These are phyloP conservation scores for Microctenopoma steveboyesi DNA, from an alignment of 2,797 vertebrate species.

Conservation along the genomic window DNA sequence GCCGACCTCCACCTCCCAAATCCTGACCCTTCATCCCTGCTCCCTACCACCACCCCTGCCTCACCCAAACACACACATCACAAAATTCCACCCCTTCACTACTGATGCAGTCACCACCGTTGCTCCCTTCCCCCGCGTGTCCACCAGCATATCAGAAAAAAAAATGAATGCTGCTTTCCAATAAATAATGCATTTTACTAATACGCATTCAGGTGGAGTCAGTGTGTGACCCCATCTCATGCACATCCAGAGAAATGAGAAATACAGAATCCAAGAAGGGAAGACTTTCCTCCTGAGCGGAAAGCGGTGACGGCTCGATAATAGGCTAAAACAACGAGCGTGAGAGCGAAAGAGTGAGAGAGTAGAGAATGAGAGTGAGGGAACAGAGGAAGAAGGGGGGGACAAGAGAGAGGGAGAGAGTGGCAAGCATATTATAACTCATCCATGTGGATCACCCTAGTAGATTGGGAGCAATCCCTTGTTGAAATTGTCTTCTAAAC, in stretches of 20 bases:
- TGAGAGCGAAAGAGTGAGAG: slow-evolving; percentile 69
- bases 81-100: slow-evolving; percentile 65
- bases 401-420: slow-evolving; percentile 78
- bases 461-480: slow-evolving; percentile 85
- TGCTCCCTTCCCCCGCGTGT: slow-evolving; percentile 71
- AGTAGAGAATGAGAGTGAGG: slow-evolving; percentile 65
- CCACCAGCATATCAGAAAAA: slow-evolving; percentile 65
- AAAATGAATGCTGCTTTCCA: slow-evolving; percentile 77
- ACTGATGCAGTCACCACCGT: slow-evolving; percentile 58
- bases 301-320: slow-evolving; percentile 84
- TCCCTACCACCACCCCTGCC: slow-evolving; percentile 23
- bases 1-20: slow-evolving; percentile 74
- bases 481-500: slow-evolving; percentile 86
- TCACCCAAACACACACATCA: slow-evolving; percentile 61
- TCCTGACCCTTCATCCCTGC: slow-evolving; percentile 75
- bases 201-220: slow-evolving; percentile 82
- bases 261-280: slow-evolving; percentile 67
- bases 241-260: slow-evolving; percentile 61
- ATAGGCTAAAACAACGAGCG: slow-evolving; percentile 87
- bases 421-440: slow-evolving; percentile 88
- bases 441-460: slow-evolving; percentile 85
- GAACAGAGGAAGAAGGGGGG: slow-evolving; percentile 68
- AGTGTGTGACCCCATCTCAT: slow-evolving; percentile 71
- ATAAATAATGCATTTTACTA: slow-evolving; percentile 88
- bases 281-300: slow-evolving; percentile 75